These are phyloP conservation scores for Paralichthys olivaceus DNA, from an alignment of 2,113 vertebrate species.

Conservation along the genomic window DNA sequence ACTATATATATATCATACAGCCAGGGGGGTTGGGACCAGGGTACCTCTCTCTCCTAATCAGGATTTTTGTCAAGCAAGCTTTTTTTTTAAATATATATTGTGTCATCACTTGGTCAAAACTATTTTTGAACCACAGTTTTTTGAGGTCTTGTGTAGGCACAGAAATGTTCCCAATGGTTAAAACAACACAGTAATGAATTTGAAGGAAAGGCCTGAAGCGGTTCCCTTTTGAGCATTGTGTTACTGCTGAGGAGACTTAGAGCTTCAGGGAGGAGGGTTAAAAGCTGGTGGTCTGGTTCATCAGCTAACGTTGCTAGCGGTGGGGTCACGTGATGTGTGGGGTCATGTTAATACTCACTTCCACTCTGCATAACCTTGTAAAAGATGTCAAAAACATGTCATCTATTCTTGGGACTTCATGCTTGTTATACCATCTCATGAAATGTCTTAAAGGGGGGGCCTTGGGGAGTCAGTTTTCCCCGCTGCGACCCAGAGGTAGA, in stretches of 20 bases:
- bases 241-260: conserved; percentile 53
- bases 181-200: conserved; percentile 59
- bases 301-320: conserved; percentile 16
- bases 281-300: conserved; percentile 22
- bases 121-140: conserved; percentile 39
- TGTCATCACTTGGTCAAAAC: background rate
- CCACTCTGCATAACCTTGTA: conserved; percentile 54
- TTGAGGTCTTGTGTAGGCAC: conserved; percentile 36
- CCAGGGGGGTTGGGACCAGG: no score
- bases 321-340: conserved; percentile 50
- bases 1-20: no score
- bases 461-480: conserved; percentile 41
- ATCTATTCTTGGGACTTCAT: conserved; percentile 56
- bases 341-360: conserved; percentile 70
- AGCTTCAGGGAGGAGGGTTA: conserved; percentile 35
- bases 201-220: conserved; percentile 71
- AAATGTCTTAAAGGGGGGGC: conserved; percentile 53
- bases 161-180: conserved; percentile 57
- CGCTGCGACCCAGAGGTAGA: conserved; percentile 48
- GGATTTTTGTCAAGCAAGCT: background rate
- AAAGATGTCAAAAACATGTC: conserved; percentile 63
- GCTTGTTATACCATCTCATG: conserved; percentile 59
- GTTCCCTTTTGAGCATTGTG: conserved; percentile 67
- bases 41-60: background rate
- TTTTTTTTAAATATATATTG: background rate